phyloP scores from a whole-genome alignment of 2,888 invertebrate genomes.

The Oscheius sp. region DNA sequence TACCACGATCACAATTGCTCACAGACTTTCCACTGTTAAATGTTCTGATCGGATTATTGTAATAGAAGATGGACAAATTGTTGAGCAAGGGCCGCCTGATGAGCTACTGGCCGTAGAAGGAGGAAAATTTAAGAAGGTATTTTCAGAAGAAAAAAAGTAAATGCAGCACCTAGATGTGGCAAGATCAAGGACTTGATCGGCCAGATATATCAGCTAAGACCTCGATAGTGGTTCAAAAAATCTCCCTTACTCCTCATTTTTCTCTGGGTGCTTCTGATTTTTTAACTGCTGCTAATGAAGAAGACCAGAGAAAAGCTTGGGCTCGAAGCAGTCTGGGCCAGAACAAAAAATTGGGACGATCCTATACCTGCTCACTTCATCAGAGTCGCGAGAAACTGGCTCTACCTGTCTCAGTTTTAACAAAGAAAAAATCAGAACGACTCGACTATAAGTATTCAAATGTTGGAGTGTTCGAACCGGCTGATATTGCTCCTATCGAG shows the following conservation, averaged over 20 bases:
- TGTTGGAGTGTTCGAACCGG: conserved; percentile 27
- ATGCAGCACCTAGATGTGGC: conserved; percentile 57
- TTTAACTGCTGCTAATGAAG: conserved; percentile 16
- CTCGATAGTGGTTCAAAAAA: conserved; percentile 28
- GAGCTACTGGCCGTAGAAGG: conserved; percentile 55
- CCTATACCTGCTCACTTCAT: conserved; percentile 64
- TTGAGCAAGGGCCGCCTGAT: conserved; percentile 66
- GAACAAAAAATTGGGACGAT: conserved; percentile 61
- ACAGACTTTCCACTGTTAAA: conserved; percentile 61
- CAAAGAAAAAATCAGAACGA: conserved; percentile 59
- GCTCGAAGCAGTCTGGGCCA: conserved; percentile 64
- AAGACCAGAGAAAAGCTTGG: conserved; percentile 60
- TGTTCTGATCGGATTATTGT: conserved; percentile 67
- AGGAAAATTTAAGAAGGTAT: conserved; percentile 51
- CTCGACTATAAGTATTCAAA: conserved; percentile 53
- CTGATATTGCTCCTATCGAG: conserved; percentile 18
- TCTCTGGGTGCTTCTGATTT: conserved; percentile 39
- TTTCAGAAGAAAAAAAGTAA: background rate
- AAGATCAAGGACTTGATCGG: conserved; percentile 59
- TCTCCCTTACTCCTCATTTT: conserved; percentile 37
- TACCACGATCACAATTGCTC: conserved; percentile 68
- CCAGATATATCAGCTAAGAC: conserved; percentile 7
- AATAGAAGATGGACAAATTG: conserved; percentile 63
- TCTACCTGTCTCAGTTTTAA: conserved; percentile 58
- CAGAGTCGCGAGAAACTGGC: conserved; percentile 60